Conservation (phyloP, 2,888 invertebrate species). For the Heliconius cydno region DNA sequence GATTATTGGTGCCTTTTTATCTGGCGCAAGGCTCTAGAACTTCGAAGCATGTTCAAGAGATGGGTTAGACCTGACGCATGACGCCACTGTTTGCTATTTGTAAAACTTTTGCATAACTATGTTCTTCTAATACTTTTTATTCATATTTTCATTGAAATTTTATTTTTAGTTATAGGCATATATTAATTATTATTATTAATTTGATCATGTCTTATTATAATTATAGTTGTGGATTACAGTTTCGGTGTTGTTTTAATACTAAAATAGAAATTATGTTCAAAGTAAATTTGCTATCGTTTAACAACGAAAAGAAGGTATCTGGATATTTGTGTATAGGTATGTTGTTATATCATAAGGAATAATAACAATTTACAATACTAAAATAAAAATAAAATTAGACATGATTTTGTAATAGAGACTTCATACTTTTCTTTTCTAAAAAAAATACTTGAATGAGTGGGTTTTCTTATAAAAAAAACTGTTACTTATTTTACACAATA, state of each 20-base stretch:
- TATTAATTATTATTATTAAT: conserved; percentile 15
- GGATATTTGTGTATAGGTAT: conserved; percentile 8
- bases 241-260: conserved; percentile 22
- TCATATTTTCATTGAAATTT: conserved; percentile 10
- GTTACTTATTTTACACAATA: background rate
- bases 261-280: conserved; percentile 10
- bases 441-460: conserved; percentile 8
- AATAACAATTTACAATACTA: background rate
- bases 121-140: conserved; percentile 12
- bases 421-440: conserved; percentile 19
- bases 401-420: conserved; percentile 2
- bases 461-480: background rate
- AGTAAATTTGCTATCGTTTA: background rate
- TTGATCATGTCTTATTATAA: conserved; percentile 12
- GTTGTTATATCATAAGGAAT: background rate
- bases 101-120: background rate
- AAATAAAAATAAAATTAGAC: conserved; percentile 20
- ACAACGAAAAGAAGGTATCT: conserved; percentile 21
- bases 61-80: background rate
- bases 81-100: conserved; percentile 3
- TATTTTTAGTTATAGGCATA: conserved; percentile 13
- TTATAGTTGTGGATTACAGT: conserved; percentile 12
- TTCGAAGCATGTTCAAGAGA: conserved; percentile 5
- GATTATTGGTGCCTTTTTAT: background rate
- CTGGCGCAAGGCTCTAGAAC: conserved; percentile 5